Percentiles rank a stretch among this genome's conserved stretches.
These are phyloP conservation scores for Etheostoma spectabile DNA, from an alignment of 2,113 vertebrate species.

Conservation along the genomic window DNA sequence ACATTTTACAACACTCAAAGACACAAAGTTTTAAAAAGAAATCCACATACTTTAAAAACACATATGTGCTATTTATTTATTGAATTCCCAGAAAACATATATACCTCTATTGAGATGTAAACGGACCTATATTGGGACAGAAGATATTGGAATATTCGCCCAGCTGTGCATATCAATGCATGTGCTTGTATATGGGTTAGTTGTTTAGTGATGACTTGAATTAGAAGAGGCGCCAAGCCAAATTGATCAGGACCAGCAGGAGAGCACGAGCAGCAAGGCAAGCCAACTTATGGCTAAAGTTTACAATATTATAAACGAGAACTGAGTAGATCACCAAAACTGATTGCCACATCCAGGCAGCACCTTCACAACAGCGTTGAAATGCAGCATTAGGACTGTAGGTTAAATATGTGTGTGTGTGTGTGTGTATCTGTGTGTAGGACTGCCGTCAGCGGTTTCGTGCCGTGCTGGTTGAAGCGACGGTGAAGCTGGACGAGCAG, in stretches of 20 bases:
- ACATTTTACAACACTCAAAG: no score
- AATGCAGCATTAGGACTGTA: not conserved
- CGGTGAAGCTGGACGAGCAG: conserved; percentile 93
- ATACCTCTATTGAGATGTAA: no score
- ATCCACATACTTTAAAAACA: no score
- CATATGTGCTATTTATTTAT: no score
- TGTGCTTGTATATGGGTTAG: not conserved
- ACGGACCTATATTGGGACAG: no score
- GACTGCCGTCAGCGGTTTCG: conserved; percentile 96
- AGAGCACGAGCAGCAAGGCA: not conserved
- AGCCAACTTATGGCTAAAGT: not conserved
- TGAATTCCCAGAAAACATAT: no score
- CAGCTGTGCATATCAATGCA: not conserved
- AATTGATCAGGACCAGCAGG: not conserved
- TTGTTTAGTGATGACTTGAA: conserved; percentile 33
- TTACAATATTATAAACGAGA: not conserved
- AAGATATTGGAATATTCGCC: no score
- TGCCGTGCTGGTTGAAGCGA: conserved; percentile 92
- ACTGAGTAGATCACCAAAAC: not conserved
- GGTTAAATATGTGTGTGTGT: not conserved
- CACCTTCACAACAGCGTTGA: not conserved
- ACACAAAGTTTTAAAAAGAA: no score
- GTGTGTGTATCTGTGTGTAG: conserved; percentile 72
- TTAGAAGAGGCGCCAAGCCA: conserved; percentile 31
- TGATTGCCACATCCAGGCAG: not conserved